Evolutionary conservation across 1,140 invertebrate genomes (phyloP), one percentile per base, ranked within the genome.

Genomic region (Drosophila willistoni): DNA sequence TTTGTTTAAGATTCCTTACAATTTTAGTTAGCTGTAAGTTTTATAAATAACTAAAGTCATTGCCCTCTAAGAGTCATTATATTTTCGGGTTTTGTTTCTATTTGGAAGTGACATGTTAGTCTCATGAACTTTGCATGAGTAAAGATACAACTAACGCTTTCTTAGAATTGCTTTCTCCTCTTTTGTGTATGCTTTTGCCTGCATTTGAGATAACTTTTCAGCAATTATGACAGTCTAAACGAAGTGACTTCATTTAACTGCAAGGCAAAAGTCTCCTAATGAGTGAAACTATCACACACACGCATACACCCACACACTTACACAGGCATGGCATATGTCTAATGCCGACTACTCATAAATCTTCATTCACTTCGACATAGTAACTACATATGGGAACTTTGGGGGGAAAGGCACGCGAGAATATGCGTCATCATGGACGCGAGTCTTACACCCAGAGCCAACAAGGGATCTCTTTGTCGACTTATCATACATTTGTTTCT

Each of bases 311-410:
- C 19, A 66, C 10, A 41, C 44, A 56, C 10, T 42, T 17, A 69
- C 2, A 14, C 39, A 61, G 13, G 29, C n/a, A 62, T 42, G 47
- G 61, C 68, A 75, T 75, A 65, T 79, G 72, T 82, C 75, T 78
- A 87, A 87, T 86, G 67, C 65, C 66, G 17, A 63, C 64, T 72
- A 64, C 64, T 72, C 83, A 87, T 87, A 87, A 87, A 87, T 87
- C 83, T 89, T 87, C 65, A 87, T 71, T 83, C 83, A 64, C 73
- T 66, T 65, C 73, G 71, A 65, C 70, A 44, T 81, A 36, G 7
- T 10, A 10, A 36, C 34, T 36, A 36, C 10, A 12, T 36, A 14
- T 47, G 44, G 19, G 19, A 3, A 3, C 22, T 66, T 13, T 1
- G 10, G 66, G 66, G 47, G 54, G 25, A 29, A 56, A 70, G 65